Percentiles rank a stretch among this genome's conserved stretches.
These are phyloP conservation scores for Xestia ashworthii DNA, from an alignment of 2,888 invertebrate species.

Conservation along the genomic window DNA sequence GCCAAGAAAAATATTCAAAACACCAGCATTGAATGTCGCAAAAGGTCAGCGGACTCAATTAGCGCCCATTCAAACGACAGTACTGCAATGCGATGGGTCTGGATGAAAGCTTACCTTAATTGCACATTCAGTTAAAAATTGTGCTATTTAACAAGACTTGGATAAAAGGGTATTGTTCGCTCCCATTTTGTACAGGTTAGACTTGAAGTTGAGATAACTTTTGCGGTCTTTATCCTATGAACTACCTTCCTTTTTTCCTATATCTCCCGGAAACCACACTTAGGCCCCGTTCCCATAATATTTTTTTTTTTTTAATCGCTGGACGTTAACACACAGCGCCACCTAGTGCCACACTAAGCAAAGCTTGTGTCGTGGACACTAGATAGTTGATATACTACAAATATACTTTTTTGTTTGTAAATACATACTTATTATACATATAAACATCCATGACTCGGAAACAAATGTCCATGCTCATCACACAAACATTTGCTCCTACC, in stretches of 20 bases:
- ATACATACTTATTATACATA: too few relatives aligned
- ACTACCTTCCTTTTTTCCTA: not conserved
- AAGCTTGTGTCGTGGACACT: too few relatives aligned
- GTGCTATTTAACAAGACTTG: constrained; percentile 32
- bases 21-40: constrained; percentile 3
- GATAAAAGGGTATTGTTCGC: constrained; percentile 14
- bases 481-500: too few relatives aligned
- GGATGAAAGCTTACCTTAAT: constrained; percentile 35
- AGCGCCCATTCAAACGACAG: constrained; percentile 43
- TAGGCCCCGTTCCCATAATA: not conserved
- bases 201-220: not conserved
- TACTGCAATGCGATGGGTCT: constrained; percentile 25
- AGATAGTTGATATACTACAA: too few relatives aligned
- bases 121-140: constrained; percentile 54
- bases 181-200: not conserved
- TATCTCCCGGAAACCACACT: not conserved
- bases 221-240: not conserved
- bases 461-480: too few relatives aligned
- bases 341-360: too few relatives aligned
- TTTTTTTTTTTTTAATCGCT: too few relatives aligned
- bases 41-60: constrained; percentile 48
- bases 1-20: constrained; percentile 15
- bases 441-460: too few relatives aligned
- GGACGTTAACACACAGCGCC: too few relatives aligned
- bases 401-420: too few relatives aligned